Base-by-base conservation (phyloP, 2,113 vertebrate species). In the Oostethus manadensis region DNA sequence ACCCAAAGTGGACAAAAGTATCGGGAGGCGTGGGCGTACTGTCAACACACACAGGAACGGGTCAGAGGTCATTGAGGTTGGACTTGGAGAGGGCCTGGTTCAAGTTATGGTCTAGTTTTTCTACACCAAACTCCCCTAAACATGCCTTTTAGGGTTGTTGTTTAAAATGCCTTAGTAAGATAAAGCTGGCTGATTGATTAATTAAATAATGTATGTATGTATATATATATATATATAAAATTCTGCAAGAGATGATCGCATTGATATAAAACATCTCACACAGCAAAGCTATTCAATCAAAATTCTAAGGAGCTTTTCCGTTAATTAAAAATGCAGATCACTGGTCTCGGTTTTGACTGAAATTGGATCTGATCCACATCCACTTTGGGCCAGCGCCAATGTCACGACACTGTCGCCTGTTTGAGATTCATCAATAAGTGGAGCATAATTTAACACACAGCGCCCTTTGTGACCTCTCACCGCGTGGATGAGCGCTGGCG, bases 311-410 rank as follows among this genome's bases (percentile, higher is more conserved):
- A 58, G 60, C 46, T 62, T 70, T n/a, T 62, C 64, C 65, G 70
- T 64, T 77, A 49, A 81, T 70, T 69, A 40, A 59, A 55, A 43
- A 59, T 50, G 62, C 54, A 53, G 49, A 8, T 66, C 62, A 60
- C 59, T 50, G 57, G 64, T 66, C 69, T 67, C 16, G 51, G 20
- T 23, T 60, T 18, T n/a, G 56, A 5, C 18, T 51, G 29, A 65
- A 70, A 64, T 35, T 78, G 65, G 66, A 79, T 65, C 71, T 46
- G 45, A 73, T 66, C 68, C 68, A 72, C 54, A 35, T 58, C 58
- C 56, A 46, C 21, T 65, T 51, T 84, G 75, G 64, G 60, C 51
- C 2, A 20, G 23, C 57, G 73, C 75, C 78, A 68, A 66, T 58
- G 49, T 65, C 66, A 49, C 63, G 70, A 54, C 46, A 35, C 55